Base-by-base conservation (phyloP, 2,888 invertebrate genomes). In the Synergus itoensis region DNA sequence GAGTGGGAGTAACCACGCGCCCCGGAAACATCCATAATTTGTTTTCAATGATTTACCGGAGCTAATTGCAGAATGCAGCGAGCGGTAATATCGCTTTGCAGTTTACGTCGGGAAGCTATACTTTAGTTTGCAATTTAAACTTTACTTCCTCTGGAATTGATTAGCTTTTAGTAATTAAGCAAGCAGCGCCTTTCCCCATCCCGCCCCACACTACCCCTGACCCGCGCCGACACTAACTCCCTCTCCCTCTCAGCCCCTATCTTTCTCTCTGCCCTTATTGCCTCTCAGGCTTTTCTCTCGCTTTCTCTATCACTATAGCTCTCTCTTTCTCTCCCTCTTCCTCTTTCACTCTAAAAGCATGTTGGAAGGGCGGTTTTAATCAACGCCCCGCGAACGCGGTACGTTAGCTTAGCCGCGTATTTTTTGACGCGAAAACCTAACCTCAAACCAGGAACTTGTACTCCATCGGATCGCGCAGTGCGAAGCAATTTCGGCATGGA, bases 81-180 rank as follows among this genome's bases (percentile, higher is more conserved):
- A 83, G 82, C 80, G 80, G 86, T 86, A 86, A 87, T 87, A 87
- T 86, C 87, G 87, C 87, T 86, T 86, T 86, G 85, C 86, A 87
- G 87, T 85, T 85, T 85, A 85, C 85, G 83, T 78, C 84, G 82
- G 81, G 79, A 87, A 86, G 91, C 91, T 92, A 92, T 92, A 92
- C 92, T 92, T 92, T 92, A 92, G 91, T 92, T 92, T 91, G 92
- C 91, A 92, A 92, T 92, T 92, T 92, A 92, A 92, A 92, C 92
- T 92, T 92, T 92, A 92, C 92, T 92, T 92, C 92, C 92, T 89
- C 92, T 90, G 91, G 92, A 92, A 92, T 92, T 91, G 92, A 92
- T 92, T 92, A 92, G 92, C 92, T 92, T 92, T 92, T 91, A 91
- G 92, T 92, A 92, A 91, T 92, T 92, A 92, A 92, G 92, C 92